Base-by-base conservation (phyloP, 2,888 invertebrate genomes). In the Drosophila birchii region DNA sequence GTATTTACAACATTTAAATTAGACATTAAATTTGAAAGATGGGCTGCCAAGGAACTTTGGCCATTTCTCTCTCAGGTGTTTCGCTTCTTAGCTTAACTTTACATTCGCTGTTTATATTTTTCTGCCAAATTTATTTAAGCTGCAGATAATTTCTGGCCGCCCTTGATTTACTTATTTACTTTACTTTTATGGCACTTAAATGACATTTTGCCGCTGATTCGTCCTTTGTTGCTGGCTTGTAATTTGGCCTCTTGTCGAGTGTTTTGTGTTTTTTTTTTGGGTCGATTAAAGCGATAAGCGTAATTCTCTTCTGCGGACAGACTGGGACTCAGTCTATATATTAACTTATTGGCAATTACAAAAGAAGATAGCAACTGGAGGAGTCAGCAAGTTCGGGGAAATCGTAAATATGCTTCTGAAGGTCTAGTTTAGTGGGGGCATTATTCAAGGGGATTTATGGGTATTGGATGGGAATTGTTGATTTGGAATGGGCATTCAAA, bases 21-120 rank as follows among this genome's bases (percentile, higher is more conserved):
- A 86, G 88, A 86, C 86, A 86, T 87, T 86, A 86, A 86, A 87
- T 86, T 87, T 87, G 86, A 86, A 78, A 78, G 88, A 86, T 86
- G 86, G 80, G 81, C 88, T 86, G 87, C 76, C 81, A 63, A 73
- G 80, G 70, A 81, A 83, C 78, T 83, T 83, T 55, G 57, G n/a
- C 66, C 59, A 54, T 67, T 67, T 58, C 67, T 44, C 73, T 45
- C 57, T 57, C 82, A 85, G 85, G 82, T 83, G 54, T 60, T 64
- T 64, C 18, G 53, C 45, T 53, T 47, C 62, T 41, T 44, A 11
- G 60, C 56, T 75, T 57, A 36, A 29, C 49, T 43, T 55, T 32
- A 45, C 76, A 41, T 39, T 45, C 23, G 36, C 43, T 23, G 44
- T 45, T 44, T 56, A 49, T 64, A 58, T n/a, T 60, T 53, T 71